Percentiles rank a stretch among this genome's conserved stretches.
Conservation (phyloP, 2,888 invertebrate genomes). For the Orthosia incerta region DNA sequence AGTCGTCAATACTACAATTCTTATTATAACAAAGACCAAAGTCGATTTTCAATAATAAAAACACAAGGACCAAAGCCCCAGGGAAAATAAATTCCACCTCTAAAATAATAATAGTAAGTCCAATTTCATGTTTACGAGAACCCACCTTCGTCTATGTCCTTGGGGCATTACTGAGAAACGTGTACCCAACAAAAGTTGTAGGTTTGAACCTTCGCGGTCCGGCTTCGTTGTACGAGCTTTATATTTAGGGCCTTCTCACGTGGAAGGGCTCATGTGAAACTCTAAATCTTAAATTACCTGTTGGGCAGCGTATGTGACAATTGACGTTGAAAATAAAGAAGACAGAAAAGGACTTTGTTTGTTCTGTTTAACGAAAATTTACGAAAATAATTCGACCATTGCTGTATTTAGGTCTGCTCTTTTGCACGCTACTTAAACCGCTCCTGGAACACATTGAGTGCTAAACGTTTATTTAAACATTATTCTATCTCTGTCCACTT, state of each 20-base stretch:
- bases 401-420: no score
- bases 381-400: no score
- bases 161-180: conserved; percentile 46
- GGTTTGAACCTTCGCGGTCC: conserved; percentile 11
- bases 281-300: background rate
- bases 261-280: background rate
- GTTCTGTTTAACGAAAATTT: no score
- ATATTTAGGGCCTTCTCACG: background rate
- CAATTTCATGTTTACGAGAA: conserved; percentile 5
- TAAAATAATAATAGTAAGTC: background rate
- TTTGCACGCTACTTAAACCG: no score
- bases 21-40: background rate
- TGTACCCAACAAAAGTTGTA: conserved; percentile 33
- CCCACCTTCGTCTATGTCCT: conserved; percentile 22
- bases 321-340: no score
- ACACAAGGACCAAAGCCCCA: background rate
- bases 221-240: background rate
- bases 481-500: no score
- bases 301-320: no score
- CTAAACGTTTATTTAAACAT: no score
- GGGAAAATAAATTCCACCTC: conserved; percentile 7
- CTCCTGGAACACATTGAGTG: no score
- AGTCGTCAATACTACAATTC: no score
- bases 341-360: no score
- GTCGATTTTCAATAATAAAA: background rate